Conservation (phyloP, 1,140 invertebrate genomes). For the Melanaphis sacchari region DNA sequence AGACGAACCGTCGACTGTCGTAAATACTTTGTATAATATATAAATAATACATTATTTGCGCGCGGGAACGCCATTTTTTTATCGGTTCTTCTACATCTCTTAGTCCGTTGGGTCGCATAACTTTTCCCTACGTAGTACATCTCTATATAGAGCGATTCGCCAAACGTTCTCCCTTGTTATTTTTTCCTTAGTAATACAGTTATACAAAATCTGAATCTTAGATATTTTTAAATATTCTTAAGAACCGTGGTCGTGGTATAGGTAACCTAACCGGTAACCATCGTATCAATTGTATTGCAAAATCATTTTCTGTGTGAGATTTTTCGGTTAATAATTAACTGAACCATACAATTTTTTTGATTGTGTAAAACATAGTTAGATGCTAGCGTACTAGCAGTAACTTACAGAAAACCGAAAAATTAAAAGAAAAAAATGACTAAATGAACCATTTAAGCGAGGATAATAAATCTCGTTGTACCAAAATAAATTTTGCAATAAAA, state of each 20-base stretch:
- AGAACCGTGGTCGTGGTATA: too few species aligned
- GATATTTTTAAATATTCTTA: too few species aligned
- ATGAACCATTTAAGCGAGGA: background rate
- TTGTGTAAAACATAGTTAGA: background rate
- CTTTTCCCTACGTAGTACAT: background rate
- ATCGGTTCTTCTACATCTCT: background rate
- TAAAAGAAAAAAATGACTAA: background rate
- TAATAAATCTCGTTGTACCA: background rate
- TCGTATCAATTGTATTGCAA: background rate
- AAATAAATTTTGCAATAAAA: background rate
- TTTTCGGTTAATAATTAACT: background rate
- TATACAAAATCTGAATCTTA: too few species aligned
- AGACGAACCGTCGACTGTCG: background rate
- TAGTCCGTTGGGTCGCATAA: background rate
- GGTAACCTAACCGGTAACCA: too few species aligned
- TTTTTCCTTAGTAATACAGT: too few species aligned
- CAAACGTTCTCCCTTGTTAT: too few species aligned
- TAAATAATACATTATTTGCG: background rate
- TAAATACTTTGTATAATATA: background rate
- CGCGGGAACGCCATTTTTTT: background rate
- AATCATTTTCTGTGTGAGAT: background rate
- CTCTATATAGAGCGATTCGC: too few species aligned
- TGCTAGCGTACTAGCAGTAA: background rate
- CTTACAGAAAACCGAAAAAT: background rate
- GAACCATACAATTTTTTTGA: background rate